Conservation (phyloP, 2,888 invertebrate genomes). For the Heterodera filipjevi region DNA sequence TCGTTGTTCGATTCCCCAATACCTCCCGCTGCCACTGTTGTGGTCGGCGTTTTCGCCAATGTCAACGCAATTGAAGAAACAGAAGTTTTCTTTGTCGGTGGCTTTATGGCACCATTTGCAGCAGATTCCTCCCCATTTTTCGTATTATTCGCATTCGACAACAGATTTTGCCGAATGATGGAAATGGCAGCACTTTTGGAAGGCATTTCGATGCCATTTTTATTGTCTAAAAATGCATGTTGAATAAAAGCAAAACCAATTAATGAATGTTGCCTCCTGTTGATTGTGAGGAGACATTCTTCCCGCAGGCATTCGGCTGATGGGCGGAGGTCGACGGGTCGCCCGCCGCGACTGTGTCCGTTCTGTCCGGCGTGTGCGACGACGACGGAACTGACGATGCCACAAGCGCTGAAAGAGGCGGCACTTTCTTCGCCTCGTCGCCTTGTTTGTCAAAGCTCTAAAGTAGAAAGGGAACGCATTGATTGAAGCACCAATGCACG, state of each 20-base stretch:
- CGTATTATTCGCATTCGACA: neutral
- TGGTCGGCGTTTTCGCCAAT: neutral
- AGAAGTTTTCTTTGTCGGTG: neutral
- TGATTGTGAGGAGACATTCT: neutral
- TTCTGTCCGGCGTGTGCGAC: neutral
- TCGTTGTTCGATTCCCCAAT: neutral
- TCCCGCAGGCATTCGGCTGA: neutral
- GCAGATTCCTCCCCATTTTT: neutral
- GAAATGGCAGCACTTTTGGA: neutral
- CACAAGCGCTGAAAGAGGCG: neutral
- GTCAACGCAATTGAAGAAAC: neutral
- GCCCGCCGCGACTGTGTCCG: neutral
- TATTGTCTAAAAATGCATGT: neutral
- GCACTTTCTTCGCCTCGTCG: constrained; percentile 2
- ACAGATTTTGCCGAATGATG: neutral
- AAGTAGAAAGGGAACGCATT: neutral
- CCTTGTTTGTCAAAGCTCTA: constrained; percentile 25
- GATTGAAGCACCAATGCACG: neutral
- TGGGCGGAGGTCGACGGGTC: neutral
- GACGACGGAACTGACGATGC: neutral
- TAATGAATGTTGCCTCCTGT: neutral
- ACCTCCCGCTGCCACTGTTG: neutral
- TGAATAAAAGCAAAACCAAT: neutral
- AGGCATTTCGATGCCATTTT: neutral
- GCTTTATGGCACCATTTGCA: neutral